Evolutionary conservation across 2,113 vertebrate genomes (phyloP), one percentile per base, ranked within the genome.

Genomic region (Thamnophis sirtalis): DNA sequence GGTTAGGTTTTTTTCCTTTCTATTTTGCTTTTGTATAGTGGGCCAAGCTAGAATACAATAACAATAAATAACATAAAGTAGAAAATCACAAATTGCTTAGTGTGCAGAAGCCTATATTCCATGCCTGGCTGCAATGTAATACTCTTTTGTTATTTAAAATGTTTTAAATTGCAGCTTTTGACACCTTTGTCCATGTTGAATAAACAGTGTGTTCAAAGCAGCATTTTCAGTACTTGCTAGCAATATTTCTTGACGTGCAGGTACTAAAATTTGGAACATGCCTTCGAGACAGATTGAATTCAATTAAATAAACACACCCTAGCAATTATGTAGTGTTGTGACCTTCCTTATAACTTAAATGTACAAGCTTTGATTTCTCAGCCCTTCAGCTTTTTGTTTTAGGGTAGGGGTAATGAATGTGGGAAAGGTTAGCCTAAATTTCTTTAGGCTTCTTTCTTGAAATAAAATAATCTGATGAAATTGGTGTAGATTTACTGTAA

Each of bases 211-310:
- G 96, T 95, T 95, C 95, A 97, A 97, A 96, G 96, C 92, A 91
- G n/a, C 51, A 33, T 63, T 89, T 93, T 89, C 94, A 96, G 24
- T 95, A 96, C 94, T 96, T 97, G 97, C 94, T 55, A 58, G 96
- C 94, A 94, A 93, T 88, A 95, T 94, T 80, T 43, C 92, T 94
- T 96, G 94, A 94, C 56, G 3, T 95, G 96, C 95, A 95, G 95
- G 93, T 55, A n/a, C 94, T 88, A 94, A 91, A 94, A 95, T 94
- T 94, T 86, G 94, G 95, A 96, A 96, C 96, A 86, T 95, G 96
- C 96, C 97, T 95, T 88, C 93, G 90, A 92, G 97, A 95, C 96
- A 96, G 96, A 95, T 96, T 94, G 95, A 92, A 56, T 95, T 94
- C 94, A 94, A 94, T 94, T 95, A 93, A 93, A 93, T 89, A 90